phyloP scores from a whole-genome alignment of 2,888 invertebrate species.

The Notocelia uddmanniana region DNA sequence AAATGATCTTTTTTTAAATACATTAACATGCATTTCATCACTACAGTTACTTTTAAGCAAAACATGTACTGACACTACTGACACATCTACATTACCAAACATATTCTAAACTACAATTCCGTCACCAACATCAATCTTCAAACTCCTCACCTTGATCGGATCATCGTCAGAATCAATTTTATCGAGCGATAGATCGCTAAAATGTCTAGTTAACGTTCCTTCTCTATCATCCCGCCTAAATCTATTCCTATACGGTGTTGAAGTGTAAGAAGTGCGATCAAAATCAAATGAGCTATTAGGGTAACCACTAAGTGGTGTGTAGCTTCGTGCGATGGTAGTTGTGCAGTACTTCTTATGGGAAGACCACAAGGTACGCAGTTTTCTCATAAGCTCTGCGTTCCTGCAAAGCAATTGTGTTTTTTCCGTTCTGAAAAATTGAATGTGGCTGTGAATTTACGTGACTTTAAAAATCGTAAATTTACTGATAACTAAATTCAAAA shows the following conservation, averaged over 20 bases:
- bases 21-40: constrained; percentile 24
- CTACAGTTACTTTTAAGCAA: constrained; percentile 2
- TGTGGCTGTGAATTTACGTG: constrained; percentile 49
- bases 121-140: constrained; percentile 25
- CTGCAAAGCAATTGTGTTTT: constrained; percentile 86
- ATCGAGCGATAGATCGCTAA: constrained; percentile 78
- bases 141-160: constrained; percentile 69
- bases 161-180: constrained; percentile 78
- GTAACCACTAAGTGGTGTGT: constrained; percentile 78
- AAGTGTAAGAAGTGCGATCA: constrained; percentile 79
- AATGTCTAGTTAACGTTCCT: constrained; percentile 29
- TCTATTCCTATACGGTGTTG: constrained; percentile 77
- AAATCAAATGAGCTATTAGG: constrained; percentile 79
- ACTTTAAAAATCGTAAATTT: constrained; percentile 1
- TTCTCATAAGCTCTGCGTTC: constrained; percentile 87
- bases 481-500: background rate
- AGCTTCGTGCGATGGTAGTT: constrained; percentile 72
- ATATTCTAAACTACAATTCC: constrained; percentile 2
- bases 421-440: constrained; percentile 86
- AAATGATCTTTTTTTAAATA: background rate
- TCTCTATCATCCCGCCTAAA: constrained; percentile 57
- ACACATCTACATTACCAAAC: constrained; percentile 9
- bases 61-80: constrained; percentile 16
- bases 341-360: constrained; percentile 87
- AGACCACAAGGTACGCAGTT: constrained; percentile 86